These are phyloP conservation scores for Phengaris arion DNA, from an alignment of 2,888 invertebrate species.

Conservation along the genomic window DNA sequence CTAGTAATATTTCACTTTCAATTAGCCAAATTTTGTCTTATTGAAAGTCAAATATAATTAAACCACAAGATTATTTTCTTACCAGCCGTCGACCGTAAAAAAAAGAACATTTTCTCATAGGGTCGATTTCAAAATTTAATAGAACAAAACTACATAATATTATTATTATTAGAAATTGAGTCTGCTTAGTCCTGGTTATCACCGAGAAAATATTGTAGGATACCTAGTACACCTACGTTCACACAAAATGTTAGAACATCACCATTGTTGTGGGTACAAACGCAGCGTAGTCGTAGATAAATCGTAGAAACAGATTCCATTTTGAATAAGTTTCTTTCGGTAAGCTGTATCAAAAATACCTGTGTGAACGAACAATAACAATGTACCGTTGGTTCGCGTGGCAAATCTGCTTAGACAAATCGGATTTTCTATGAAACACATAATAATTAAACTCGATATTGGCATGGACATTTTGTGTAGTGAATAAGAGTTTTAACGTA, in stretches of 20 bases:
- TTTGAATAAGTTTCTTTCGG: constrained; percentile 6
- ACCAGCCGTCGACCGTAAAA: too few species aligned
- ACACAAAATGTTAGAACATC: neutral
- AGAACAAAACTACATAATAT: too few species aligned
- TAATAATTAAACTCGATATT: constrained; percentile 43
- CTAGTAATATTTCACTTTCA: too few species aligned
- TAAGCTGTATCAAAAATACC: constrained; percentile 30
- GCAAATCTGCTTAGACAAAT: constrained; percentile 43
- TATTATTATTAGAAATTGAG: too few species aligned
- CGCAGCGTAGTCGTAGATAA: neutral
- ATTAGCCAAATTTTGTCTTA: too few species aligned
- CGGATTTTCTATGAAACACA: constrained; percentile 42
- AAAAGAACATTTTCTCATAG: too few species aligned
- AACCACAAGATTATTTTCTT: too few species aligned
- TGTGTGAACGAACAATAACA: constrained; percentile 30
- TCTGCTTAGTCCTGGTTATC: too few species aligned
- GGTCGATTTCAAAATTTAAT: too few species aligned
- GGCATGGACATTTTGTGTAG: constrained; percentile 36
- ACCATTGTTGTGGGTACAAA: neutral
- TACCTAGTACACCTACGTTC: neutral
- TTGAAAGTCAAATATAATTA: too few species aligned
- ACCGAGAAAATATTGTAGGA: too few species aligned
- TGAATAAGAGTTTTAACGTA: constrained; percentile 38
- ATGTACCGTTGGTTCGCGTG: constrained; percentile 29
- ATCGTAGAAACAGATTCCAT: neutral